Base-by-base conservation (phyloP, 2,113 vertebrate species). In the Xenopus laevis region DNA sequence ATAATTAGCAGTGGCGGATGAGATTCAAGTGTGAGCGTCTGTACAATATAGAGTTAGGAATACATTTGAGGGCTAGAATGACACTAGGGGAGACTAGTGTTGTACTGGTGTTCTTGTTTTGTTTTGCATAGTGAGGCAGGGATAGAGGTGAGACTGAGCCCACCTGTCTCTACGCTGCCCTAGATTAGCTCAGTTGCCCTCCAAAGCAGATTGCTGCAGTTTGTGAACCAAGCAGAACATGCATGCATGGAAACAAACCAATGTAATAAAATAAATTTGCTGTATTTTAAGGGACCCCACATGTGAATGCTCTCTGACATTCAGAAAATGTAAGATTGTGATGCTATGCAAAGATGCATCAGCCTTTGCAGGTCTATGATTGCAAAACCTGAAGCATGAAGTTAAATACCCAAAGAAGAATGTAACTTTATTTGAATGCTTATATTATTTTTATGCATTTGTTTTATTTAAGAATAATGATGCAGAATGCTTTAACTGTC, bases 351-450 rank as follows among this genome's bases (percentile, higher is more conserved):
- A 40, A 23, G 66, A 68, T 68, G 16, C 46, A 68, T 53, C 27
- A 40, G 21, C 10, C 23, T 27, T 68, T 23, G 50, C 66, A 68
- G 66, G 47, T 65, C 33, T 23, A 12, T 33, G 66, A 68, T 52
- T 68, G 66, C 66, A 68, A 68, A 68, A 40, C 66, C 27, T 55
- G 66, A 68, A 55, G 23, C 66, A 68, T 68, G 66, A 68, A 53
- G 50, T 68, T 55, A 68, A 60, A 55, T 68, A 27, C 55, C 66
- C 27, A 68, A 8, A 30, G 50, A 9, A 55, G 50, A 50, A 57
- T 57, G 52, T 55, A 5, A 55, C 30, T 55, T 53, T 55, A 17
- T 55, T 68, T 30, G 10, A 68, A 16, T 11, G 27, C 13, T 10
- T 8, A 33, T 55, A 10, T 7, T 53, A 67, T 55, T 55, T 55